Base-by-base conservation (phyloP, 2,888 invertebrate species). In the Branchellion lobata region DNA sequence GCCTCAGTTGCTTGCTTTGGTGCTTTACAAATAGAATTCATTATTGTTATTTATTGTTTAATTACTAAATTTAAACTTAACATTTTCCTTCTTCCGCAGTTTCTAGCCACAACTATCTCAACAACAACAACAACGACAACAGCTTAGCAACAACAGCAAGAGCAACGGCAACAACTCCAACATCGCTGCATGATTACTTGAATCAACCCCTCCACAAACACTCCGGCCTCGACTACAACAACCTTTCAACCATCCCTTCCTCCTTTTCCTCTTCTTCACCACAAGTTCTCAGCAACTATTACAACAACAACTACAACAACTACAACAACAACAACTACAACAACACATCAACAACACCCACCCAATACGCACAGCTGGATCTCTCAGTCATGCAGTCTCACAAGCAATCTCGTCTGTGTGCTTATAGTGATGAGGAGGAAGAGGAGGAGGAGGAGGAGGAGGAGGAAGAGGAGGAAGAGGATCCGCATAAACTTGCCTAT, bases 361-460 rank as follows among this genome's bases (percentile, higher is more conserved):
- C 57, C n/a, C 77, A 65, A 33, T 77, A 77, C 40, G 77, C 77
- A 24, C 77, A 77, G 36, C 53, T 75, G 3, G 31, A 27, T 11
- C 24, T 75, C 27, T n/a, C 51, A 57, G 61, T n/a, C 5, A 57
- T 57, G 61, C n/a, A 57, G 24, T 1, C 53, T 27, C 1, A 47
- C 31, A 31, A 31, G 29, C 1, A 31, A 33, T 1, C 40, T 21
- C 53, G 53, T 11, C 11, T 47, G 51, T 33, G 27, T 47, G 24
- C 47, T 11, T 27, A 40, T 27, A 57, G 61, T 18, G 61, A 57
- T 14, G 61, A 57, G 5, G 61, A 57, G 5, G 75, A 75, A 8
- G 53, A 40, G 14, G 73, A 73, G 18, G 47, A 73, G 27, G 24
- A 73, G 34, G 73, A 34, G n/a, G n/a, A n/a, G n/a, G n/a, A n/a